phyloP scores from a whole-genome alignment of 1,140 invertebrate species.

The Stegodyphus dumicola region DNA sequence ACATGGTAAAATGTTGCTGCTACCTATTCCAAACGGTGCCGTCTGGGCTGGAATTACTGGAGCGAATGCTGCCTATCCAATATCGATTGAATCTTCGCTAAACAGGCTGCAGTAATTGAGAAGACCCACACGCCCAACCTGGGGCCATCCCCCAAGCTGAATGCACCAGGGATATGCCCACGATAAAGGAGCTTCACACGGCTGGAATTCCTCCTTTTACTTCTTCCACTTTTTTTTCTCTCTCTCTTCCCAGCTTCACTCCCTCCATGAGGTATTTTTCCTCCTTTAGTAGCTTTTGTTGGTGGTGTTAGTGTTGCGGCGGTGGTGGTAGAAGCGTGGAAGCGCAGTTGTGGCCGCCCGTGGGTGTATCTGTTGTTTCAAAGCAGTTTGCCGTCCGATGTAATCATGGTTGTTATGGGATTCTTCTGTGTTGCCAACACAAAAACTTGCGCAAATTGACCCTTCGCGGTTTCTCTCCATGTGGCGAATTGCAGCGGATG shows the following conservation, averaged over 20 bases:
- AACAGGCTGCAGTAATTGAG: conserved; percentile 44
- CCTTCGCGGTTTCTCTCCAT: not conserved
- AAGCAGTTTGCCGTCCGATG: not conserved
- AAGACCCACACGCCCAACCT: conserved; percentile 41
- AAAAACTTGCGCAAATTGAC: not conserved
- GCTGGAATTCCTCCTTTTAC: conserved; percentile 26
- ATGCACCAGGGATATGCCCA: conserved; percentile 25
- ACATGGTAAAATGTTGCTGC: not conserved
- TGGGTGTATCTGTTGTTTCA: not conserved
- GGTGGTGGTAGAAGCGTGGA: not conserved
- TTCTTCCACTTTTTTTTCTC: not conserved
- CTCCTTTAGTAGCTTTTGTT: not conserved
- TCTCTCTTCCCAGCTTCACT: not conserved
- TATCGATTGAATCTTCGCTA: conserved; percentile 31
- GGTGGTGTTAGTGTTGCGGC: not conserved
- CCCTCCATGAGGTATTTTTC: not conserved
- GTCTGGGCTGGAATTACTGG: not conserved
- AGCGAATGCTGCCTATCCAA: not conserved
- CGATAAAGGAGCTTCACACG: conserved; percentile 37
- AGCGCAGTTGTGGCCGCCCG: not conserved
- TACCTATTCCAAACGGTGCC: not conserved
- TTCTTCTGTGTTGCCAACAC: not conserved
- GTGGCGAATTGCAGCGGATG: too few relatives aligned
- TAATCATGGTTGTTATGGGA: not conserved
- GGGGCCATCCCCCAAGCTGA: not conserved